phyloP scores from a whole-genome alignment of 2,888 invertebrate species.

The Chironomus riparius region DNA sequence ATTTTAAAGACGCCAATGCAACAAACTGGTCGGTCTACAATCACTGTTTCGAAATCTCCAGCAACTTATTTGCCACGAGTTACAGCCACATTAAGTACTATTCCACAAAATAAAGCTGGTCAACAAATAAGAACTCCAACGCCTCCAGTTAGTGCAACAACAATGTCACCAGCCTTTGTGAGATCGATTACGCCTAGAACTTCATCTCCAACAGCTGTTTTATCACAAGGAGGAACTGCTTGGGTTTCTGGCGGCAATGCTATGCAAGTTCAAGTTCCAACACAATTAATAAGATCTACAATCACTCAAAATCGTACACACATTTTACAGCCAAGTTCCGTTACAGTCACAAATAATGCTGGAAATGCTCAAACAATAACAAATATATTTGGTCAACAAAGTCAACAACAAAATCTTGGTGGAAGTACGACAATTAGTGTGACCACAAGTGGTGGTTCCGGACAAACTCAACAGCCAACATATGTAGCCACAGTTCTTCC shows the following conservation, averaged over 20 bases:
- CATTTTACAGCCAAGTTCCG: conserved; percentile 38
- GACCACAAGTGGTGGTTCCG: conserved; percentile 30
- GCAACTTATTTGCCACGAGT: conserved; percentile 40
- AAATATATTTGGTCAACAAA: conserved; percentile 27
- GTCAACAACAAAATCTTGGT: conserved; percentile 27
- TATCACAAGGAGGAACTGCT: conserved; percentile 39
- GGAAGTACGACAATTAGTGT: conserved; percentile 31
- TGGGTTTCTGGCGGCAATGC: conserved; percentile 38
- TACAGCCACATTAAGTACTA: conserved; percentile 36
- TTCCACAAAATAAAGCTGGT: conserved; percentile 36
- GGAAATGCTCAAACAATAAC: conserved; percentile 25
- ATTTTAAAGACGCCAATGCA: conserved; percentile 44
- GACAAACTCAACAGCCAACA: conserved; percentile 34
- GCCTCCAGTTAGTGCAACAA: conserved; percentile 31
- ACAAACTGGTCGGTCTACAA: conserved; percentile 42
- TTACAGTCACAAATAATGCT: conserved; percentile 36
- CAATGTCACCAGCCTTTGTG: conserved; percentile 4
- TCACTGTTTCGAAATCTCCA: conserved; percentile 40
- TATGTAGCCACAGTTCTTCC: conserved; percentile 42
- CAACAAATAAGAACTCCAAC: conserved; percentile 39
- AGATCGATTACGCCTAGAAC: conserved; percentile 31
- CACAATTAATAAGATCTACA: conserved; percentile 41
- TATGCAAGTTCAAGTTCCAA: conserved; percentile 32
- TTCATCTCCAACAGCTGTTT: conserved; percentile 38
- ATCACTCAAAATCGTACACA: conserved; percentile 31